These are phyloP conservation scores for Crotalus helleri DNA, from an alignment of 2,113 vertebrate genomes.

Conservation along the genomic window DNA sequence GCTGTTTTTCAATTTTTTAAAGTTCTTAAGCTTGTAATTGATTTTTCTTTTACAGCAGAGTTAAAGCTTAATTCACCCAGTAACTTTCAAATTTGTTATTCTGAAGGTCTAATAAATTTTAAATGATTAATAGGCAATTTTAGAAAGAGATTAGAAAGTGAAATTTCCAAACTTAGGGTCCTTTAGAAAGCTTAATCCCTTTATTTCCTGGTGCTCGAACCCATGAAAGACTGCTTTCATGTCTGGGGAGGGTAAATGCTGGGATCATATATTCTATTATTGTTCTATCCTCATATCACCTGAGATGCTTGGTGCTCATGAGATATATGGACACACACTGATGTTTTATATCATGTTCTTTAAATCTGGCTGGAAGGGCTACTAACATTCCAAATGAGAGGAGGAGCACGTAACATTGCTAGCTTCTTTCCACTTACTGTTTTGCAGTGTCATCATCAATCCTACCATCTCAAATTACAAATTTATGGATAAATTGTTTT, in stretches of 20 bases:
- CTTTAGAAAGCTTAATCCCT: too few relatives aligned
- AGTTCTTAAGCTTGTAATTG: too few relatives aligned
- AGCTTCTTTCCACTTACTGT: not conserved
- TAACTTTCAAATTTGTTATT: too few relatives aligned
- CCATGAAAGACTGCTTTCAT: too few relatives aligned
- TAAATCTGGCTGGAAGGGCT: not conserved
- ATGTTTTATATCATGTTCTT: not conserved
- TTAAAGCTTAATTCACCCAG: too few relatives aligned
- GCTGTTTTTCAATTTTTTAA: too few relatives aligned
- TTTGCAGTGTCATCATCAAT: not conserved
- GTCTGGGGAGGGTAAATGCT: not conserved
- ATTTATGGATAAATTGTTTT: not conserved
- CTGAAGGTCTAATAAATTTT: too few relatives aligned
- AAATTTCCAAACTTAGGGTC: too few relatives aligned
- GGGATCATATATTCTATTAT: not conserved
- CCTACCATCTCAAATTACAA: not conserved
- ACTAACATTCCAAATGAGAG: not conserved
- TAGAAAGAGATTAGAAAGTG: too few relatives aligned
- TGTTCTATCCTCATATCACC: not conserved
- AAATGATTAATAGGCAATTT: too few relatives aligned
- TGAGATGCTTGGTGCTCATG: not conserved
- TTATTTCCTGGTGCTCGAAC: too few relatives aligned
- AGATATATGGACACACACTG: not conserved
- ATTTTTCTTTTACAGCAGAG: too few relatives aligned
- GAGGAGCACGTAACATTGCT: not conserved